Base-by-base conservation (phyloP, 2,113 vertebrate genomes). In the Cygnus atratus region DNA sequence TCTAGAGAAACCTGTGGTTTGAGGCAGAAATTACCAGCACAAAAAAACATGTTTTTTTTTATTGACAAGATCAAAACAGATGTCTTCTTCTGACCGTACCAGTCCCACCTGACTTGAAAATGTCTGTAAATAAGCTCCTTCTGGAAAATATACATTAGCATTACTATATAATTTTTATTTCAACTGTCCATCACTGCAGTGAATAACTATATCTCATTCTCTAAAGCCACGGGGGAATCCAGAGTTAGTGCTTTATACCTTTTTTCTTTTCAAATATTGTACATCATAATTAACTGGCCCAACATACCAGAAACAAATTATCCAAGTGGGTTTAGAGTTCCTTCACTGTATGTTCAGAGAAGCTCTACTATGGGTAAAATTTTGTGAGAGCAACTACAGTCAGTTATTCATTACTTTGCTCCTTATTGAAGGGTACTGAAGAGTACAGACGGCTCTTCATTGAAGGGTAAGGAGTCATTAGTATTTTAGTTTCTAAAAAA, bases 1-100 rank as follows among this genome's bases (percentile, higher is more conserved):
- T 91, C 26, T 67, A 88, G 70, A 91, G 43, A 72, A 95, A 78
- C 95, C 91, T 50, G 61, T 84, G 35, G 39, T 24, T 92, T 57
- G 25, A 91, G 14, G 70, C 33, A 93, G 58, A 84, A 87, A 85
- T 62, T 84, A 43, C 62, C 95, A 33, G 35, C 62, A 82, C 58
- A 91, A 90, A 88, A 52, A 43, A 6, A 35, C 68, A 18, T 24
- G 2, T 0, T 5, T 84, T 71, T 75, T 37, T 89, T 75, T 58
- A 65, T 4, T 54, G 15, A 82, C 48, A 68, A 82, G 75, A 79
- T 80, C 84, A 96, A 92, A 92, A 61, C 44, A 87, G 43, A 72
- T 44, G 33, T 68, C 66, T 72, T 92, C 35, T 76, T 77, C 76
- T 78, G 52, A 82, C n/a, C 44, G 58, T 62, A 44, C 10, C 22